Base-by-base conservation (phyloP, 2,888 invertebrate genomes). In the Salticus scenicus region DNA sequence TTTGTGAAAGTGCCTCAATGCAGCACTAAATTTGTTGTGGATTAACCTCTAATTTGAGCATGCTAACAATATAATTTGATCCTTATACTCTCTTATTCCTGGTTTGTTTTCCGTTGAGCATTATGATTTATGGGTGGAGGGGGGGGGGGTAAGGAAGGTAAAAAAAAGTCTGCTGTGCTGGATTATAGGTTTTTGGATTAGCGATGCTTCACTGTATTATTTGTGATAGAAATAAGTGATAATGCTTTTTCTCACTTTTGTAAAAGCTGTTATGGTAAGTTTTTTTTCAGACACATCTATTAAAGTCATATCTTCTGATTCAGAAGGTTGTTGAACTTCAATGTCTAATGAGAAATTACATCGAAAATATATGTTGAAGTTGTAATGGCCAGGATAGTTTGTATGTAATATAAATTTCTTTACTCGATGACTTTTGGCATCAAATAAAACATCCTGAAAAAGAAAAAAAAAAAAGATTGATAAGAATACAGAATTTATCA, bases 381-480 rank as follows among this genome's bases (percentile, higher is more conserved):
- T 98, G 92, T 98, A 99, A 92, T 99, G 99, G 1, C 99, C 99
- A n/a, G 99, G 99, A 91, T 97, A 98, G 92, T 99, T 99, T 42
- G 99, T 98, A 92, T 99, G 99, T 81, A 99, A 93, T 51, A 99
- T 96, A 91, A 99, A 96, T 92, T 99, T 99, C 92, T 98, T 98
- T 89, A 97, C 97, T 89, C 95, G 94, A 90, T 99, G 97, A 87
- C 96, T 96, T 89, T 95, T 95, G 83, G 98, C 98, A 92, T 99
- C 99, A 92, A 99, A 98, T 77, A 99, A 92, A 81, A 99, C 94
- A 92, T 99, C 99, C 97, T 97, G 91, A 0, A 92, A 92, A 88
- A 14, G n/a, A 47, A 27, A 12, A 47, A 24, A 42, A 28, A 47
- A 4, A n/a, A n/a, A n/a, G 27, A 28, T 27, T 17, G 42, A 71